Base-by-base conservation (phyloP, 2,113 vertebrate species). In the Malurus melanocephalus region DNA sequence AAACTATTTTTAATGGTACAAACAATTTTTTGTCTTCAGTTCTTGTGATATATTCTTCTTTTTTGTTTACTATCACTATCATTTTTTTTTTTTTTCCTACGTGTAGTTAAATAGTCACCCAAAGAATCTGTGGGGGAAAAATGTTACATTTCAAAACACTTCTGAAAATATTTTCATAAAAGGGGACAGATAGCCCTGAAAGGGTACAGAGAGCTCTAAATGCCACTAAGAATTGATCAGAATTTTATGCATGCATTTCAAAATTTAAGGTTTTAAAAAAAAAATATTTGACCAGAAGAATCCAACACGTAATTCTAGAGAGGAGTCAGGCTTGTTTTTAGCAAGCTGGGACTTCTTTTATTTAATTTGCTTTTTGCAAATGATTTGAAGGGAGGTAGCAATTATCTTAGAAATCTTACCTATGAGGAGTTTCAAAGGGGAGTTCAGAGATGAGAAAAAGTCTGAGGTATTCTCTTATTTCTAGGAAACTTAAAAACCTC, bases 381-480 rank as follows among this genome's bases (percentile, higher is more conserved):
- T 4, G 8, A 7, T 35, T 43, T 59, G 23, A 60, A 11, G 1
- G 3, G 2, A 42, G 1, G 2, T 38, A 32, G 15, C 28, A 46
- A 52, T 43, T 52, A 56, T 65, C n/a, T 80, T 80, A 65, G 30
- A 84, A 84, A 56, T 48, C 11, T 14, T 66, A 26, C 2, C 10
- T 64, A 43, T 51, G 4, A 38, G 9, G 16, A 74, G 3, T 52
- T 80, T 51, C 62, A 56, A 43, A 15, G 21, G 8, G 20, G 16
- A 72, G 6, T 35, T 83, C 19, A 22, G 13, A 40, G 7, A 13
- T 65, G 10, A 65, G 66, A 64, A 43, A 16, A 7, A 42, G 13
- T 28, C 49, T 61, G 24, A 83, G 10, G 3, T 46, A 43, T 24
- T 60, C 23, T 43, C 12, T 68, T 45, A 19, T 30, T 64, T 73